Conservation (phyloP, 2,113 vertebrate genomes). For the Prietella phreatophila region DNA sequence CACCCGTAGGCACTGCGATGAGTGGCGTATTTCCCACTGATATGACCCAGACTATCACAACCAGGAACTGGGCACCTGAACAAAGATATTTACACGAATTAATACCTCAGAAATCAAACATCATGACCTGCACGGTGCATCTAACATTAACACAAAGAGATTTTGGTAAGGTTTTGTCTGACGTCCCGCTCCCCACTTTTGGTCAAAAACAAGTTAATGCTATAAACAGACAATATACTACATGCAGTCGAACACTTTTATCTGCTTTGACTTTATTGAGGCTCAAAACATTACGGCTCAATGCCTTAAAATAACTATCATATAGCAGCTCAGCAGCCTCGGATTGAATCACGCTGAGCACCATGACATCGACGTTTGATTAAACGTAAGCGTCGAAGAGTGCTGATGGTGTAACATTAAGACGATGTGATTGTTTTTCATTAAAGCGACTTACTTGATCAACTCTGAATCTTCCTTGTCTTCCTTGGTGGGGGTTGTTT, state of each 20-base stretch:
- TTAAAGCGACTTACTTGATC: conserved; percentile 79
- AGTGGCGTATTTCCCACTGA: conserved; percentile 96
- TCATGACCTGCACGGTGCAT: background rate
- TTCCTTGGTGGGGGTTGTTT: conserved; percentile 89
- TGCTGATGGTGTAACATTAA: background rate
- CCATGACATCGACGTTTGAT: no score
- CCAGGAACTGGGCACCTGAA: conserved; percentile 93
- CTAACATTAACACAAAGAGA: background rate
- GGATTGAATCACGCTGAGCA: background rate
- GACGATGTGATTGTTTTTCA: background rate
- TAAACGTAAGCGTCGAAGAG: background rate
- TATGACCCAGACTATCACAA: conserved; percentile 95
- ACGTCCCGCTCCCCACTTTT: background rate
- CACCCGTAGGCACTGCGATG: conserved; percentile 96
- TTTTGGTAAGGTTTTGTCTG: background rate
- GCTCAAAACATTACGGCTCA: background rate
- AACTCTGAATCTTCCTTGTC: conserved; percentile 97
- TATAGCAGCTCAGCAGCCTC: background rate
- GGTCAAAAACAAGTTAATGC: background rate
- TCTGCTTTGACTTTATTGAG: background rate
- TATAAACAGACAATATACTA: background rate
- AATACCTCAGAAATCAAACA: background rate
- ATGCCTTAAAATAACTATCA: background rate
- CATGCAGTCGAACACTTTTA: background rate
- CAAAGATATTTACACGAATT: background rate